Percentiles rank a stretch among this genome's conserved stretches.
phyloP scores from a whole-genome alignment of 2,888 invertebrate genomes.

The Aplocera efformata region DNA sequence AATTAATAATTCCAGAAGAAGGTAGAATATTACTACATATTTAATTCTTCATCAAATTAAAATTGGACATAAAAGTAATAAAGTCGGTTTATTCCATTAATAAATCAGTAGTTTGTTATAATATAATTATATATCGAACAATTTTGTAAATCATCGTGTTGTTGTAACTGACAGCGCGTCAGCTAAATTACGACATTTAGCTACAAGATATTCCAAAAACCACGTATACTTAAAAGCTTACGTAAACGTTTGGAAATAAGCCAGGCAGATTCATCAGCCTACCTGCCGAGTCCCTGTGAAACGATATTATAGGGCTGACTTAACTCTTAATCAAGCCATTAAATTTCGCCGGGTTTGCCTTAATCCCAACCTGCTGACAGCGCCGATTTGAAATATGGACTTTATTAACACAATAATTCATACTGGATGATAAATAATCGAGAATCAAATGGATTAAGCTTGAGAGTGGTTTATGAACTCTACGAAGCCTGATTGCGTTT shows the following conservation, averaged over 20 bases:
- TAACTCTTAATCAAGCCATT: slow-evolving; percentile 60
- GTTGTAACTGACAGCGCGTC: too few species aligned
- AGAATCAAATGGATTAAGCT: slow-evolving; percentile 15
- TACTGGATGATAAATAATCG: slow-evolving; percentile 20
- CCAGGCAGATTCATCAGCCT: slow-evolving; percentile 19
- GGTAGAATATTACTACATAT: too few species aligned
- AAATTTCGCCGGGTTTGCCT: slow-evolving; percentile 59
- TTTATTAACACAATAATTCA: slow-evolving; percentile 24
- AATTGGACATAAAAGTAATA: too few species aligned
- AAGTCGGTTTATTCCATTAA: too few species aligned
- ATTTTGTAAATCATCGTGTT: too few species aligned
- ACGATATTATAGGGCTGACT: slow-evolving; percentile 42
- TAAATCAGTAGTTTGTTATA: too few species aligned
- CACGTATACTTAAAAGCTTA: slow-evolving; percentile 21
- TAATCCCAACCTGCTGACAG: slow-evolving; percentile 56
- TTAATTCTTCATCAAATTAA: too few species aligned
- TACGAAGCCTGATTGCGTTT: slow-evolving; percentile 5
- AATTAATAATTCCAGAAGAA: too few species aligned
- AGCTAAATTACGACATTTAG: slow-evolving; percentile 4
- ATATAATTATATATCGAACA: too few species aligned
- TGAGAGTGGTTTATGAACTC: slow-evolving; percentile 13
- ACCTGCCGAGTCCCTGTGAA: slow-evolving; percentile 22
- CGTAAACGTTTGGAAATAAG: slow-evolving; percentile 13
- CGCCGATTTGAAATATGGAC: slow-evolving; percentile 28
- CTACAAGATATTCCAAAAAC: slow-evolving; percentile 11